Base-by-base conservation (phyloP, 2,888 invertebrate species). In the Cheilosia impressa region DNA sequence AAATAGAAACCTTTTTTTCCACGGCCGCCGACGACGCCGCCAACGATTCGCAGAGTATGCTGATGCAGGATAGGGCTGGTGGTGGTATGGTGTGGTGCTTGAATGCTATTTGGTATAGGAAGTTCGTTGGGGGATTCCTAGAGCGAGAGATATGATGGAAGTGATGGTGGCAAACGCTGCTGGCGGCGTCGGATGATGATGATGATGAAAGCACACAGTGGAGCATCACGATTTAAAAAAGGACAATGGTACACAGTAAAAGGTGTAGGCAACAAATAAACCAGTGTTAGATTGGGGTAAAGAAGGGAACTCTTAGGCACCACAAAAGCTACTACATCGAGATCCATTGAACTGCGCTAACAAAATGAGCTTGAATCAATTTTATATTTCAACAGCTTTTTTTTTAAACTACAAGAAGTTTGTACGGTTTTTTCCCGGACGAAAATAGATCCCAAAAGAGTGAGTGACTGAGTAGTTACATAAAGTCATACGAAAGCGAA, bases 1-100 rank as follows among this genome's bases (percentile, higher is more conserved):
- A 75, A 80, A 84, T 84, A 84, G 79, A 84, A 84, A 80, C 84
- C 84, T 84, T 84, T 84, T 81, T 84, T 75, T 73, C 76, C 71
- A 72, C 68, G 78, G 83, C 43, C 43, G 55, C 66, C 69, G 72
- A 38, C 71, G 66, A 38, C 71, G 66, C 17, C 55, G 68, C 55
- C 57, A 53, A 52, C 24, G 79, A 66, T 77, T 65, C 57, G 17
- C 24, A 76, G 22, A 6, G 19, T 17, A 19, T 31, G 9, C 3
- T 13, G 63, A 27, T 50, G 79, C 19, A 53, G 50, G 58, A 22
- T 10, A n/a, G 15, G 27, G 2, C 10, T 10, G 47, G 10, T 41
- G 58, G 22, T 13, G 53, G 41, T 17, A 31, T 66, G 55, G 43
- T 24, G 4, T 5, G 34, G 19, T 52, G 62, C 43, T 43, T 52